Base-by-base conservation (phyloP, 1,140 invertebrate species). In the Pectinophora gossypiella region DNA sequence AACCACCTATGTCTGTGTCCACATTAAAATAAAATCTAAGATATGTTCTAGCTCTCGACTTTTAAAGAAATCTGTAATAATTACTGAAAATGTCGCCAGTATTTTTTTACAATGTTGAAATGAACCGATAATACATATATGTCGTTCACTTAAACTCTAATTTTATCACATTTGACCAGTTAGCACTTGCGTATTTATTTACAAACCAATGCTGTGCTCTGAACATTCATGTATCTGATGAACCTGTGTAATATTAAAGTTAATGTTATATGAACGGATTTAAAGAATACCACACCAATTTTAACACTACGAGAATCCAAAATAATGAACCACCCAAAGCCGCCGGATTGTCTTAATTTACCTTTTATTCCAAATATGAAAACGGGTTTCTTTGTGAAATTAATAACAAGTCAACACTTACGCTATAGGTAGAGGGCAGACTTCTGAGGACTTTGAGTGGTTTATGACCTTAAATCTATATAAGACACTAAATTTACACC, bases 401-500 rank as follows among this genome's bases (percentile, higher is more conserved):
- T 40, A 18, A 15, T 7, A 40, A 40, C 10, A 13, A 40, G 13
- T 18, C 15, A 40, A 40, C 36, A 15, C 16, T 40, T 40, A 15
- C n/a, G n/a, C n/a, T n/a, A n/a, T n/a, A n/a, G n/a, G n/a, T 32
- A 40, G 36, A 40, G 4, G 36, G 16, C 2, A 16, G 15, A 15
- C 36, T 18, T 6, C 16, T 40, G 36, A 27, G 10, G 21, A 61
- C 66, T 78, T 76, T 74, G 74, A 85, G 74, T 79, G 74, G 69
- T 78, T 60, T 61, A 64, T 53, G 47, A 64, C 56, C 76, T 80
- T 84, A 83, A 61, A 66, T 61, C 72, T 79, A 85, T 79, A 85
- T 86, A 85, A 85, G 76, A 85, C 83, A 87, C 76, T 83, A 84
- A 78, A 82, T 85, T n/a, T 85, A 89, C 86, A 82, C 82, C 87